Evolutionary conservation across 2,888 invertebrate species (phyloP).

Genomic region (Ypsolopha sequella): DNA sequence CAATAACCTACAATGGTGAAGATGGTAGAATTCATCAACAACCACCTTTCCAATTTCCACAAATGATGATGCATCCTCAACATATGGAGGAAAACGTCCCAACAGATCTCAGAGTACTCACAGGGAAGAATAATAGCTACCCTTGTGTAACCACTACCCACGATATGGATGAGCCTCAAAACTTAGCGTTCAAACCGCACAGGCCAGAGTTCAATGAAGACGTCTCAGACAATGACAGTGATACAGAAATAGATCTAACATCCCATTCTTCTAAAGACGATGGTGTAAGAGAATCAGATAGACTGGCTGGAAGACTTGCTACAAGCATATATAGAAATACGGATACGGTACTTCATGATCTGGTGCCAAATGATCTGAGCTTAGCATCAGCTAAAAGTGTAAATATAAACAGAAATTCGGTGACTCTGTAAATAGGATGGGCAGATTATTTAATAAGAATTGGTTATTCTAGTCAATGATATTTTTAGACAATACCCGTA

Average conservation of each 20-base stretch:
- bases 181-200: conserved; percentile 44
- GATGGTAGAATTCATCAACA: conserved; percentile 48
- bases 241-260: conserved; percentile 63
- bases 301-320: conserved; percentile 53
- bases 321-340: conserved; percentile 52
- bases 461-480: no score
- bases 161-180: conserved; percentile 45
- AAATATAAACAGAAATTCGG: conserved; percentile 4
- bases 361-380: conserved; percentile 63
- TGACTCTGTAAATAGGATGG: background rate
- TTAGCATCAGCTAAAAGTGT: conserved; percentile 15
- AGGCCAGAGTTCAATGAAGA: conserved; percentile 24
- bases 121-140: conserved; percentile 36
- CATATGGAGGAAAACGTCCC: conserved; percentile 44
- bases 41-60: conserved; percentile 40
- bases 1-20: conserved; percentile 32
- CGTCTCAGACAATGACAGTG: conserved; percentile 54
- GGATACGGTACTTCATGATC: conserved; percentile 54
- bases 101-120: conserved; percentile 51
- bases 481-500: no score
- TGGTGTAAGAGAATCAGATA: conserved; percentile 52
- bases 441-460: no score
- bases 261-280: conserved; percentile 63
- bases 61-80: conserved; percentile 39
- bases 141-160: conserved; percentile 29